phyloP scores from a whole-genome alignment of 2,797 vertebrate species.

The Delichon dasypus region DNA sequence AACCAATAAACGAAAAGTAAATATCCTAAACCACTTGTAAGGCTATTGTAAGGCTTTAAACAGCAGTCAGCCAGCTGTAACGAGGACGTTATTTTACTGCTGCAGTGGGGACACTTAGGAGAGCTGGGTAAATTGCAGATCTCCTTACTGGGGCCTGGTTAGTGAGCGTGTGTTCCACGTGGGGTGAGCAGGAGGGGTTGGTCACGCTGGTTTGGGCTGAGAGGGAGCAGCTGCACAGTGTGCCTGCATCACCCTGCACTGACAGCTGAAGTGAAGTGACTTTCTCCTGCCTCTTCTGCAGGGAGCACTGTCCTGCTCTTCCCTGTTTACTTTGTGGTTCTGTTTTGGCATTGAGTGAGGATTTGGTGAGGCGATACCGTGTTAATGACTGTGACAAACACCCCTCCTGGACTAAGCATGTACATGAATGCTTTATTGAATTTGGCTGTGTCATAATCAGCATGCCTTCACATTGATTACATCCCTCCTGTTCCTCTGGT shows the following conservation, averaged over 20 bases:
- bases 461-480: neutral
- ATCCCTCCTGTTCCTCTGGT: neutral
- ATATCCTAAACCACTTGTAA: neutral
- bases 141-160: rapidly evolving
- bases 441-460: neutral
- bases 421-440: neutral
- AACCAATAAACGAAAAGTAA: neutral
- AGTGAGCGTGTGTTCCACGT: neutral
- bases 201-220: too few relatives aligned
- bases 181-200: neutral
- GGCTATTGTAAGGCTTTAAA: neutral
- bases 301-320: neutral
- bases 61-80: neutral
- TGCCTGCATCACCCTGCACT: neutral
- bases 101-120: neutral
- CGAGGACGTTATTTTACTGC: neutral
- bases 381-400: neutral
- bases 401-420: neutral
- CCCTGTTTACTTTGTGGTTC: neutral
- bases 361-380: neutral
- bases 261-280: neutral
- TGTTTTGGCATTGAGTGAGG: neutral
- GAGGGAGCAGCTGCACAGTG: neutral
- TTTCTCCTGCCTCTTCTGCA: neutral
- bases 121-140: neutral